These are phyloP conservation scores for Oligia fasciuncula DNA, from an alignment of 2,888 invertebrate genomes.

Conservation along the genomic window DNA sequence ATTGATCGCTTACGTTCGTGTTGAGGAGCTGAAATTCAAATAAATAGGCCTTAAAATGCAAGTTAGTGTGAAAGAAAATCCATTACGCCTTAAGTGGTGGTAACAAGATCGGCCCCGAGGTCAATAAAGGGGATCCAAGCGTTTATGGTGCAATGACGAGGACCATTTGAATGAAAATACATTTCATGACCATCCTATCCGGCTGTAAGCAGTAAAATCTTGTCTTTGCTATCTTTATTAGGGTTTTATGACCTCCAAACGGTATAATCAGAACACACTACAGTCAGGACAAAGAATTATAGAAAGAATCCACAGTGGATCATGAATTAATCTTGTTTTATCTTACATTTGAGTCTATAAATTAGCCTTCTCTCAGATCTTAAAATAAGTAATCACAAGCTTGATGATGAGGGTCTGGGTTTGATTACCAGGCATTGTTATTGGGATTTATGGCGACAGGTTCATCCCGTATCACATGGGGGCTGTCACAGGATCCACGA, in stretches of 20 bases:
- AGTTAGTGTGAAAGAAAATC: slow-evolving; percentile 53
- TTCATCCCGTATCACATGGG: slow-evolving; percentile 35
- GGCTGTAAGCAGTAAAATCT: slow-evolving; percentile 51
- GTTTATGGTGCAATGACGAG: slow-evolving; percentile 55
- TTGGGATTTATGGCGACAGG: slow-evolving; percentile 47
- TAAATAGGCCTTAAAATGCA: slow-evolving; percentile 52
- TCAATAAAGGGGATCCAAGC: slow-evolving; percentile 54
- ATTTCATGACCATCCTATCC: slow-evolving; percentile 46
- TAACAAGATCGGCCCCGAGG: slow-evolving; percentile 42
- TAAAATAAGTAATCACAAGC: slow-evolving; percentile 13
- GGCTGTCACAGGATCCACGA: slow-evolving; percentile 1
- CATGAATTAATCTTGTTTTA: neutral
- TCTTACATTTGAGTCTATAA: neutral
- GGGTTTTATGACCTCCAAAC: slow-evolving; percentile 40
- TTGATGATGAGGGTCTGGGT: slow-evolving; percentile 31
- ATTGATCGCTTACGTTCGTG: slow-evolving; percentile 72
- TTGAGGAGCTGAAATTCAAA: slow-evolving; percentile 47
- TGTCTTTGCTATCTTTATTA: slow-evolving; percentile 56
- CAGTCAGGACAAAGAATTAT: neutral
- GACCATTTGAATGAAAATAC: slow-evolving; percentile 63
- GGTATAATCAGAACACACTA: slow-evolving; percentile 11
- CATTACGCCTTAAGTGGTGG: slow-evolving; percentile 51
- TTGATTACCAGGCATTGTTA: slow-evolving; percentile 48
- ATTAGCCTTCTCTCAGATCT: neutral
- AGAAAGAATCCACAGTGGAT: neutral